A percentile compares a stretch with the other conserved stretches of the same genome.
Evolutionary conservation across 2,113 vertebrate species (phyloP).

Genomic region (Dendropsophus ebraccatus): DNA sequence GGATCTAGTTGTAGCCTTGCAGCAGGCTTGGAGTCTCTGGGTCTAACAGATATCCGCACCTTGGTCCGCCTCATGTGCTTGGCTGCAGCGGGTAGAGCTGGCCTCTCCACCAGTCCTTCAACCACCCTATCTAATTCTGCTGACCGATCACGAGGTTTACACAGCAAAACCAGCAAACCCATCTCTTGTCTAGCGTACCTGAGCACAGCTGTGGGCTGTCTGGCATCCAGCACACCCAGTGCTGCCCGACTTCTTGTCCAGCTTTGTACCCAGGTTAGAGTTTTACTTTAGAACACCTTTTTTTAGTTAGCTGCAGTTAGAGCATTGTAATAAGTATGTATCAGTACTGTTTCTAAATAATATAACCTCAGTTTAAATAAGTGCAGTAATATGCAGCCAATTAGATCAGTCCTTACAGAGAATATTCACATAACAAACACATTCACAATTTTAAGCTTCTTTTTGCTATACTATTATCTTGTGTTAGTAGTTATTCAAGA

Average conservation of each 20-base stretch:
- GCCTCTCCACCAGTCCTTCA: conserved; percentile 86
- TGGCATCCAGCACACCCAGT: conserved; percentile 92
- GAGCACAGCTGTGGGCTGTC: conserved; percentile 94
- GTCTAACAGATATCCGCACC: conserved; percentile 93
- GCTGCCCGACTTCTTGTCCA: conserved; percentile 95
- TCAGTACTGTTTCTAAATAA: too few species aligned
- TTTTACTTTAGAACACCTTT: background rate
- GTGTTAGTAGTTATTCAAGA: too few species aligned
- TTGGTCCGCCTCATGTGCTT: conserved; percentile 95
- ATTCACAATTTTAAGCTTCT: too few species aligned
- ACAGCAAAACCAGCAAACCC: conserved; percentile 89
- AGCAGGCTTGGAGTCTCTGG: conserved; percentile 96
- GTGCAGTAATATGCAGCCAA: too few species aligned
- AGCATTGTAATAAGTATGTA: too few species aligned
- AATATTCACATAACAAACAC: too few species aligned
- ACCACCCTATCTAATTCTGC: conserved; percentile 62
- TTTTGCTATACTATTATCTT: too few species aligned
- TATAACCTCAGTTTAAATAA: too few species aligned
- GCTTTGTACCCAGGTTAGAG: conserved; percentile 90
- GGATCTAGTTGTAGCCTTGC: conserved; percentile 97
- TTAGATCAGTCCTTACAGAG: too few species aligned
- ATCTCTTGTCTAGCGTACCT: conserved; percentile 96
- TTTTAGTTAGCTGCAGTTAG: background rate
- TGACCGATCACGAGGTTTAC: conserved; percentile 82
- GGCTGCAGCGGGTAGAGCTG: conserved; percentile 92